Conservation (phyloP, 2,888 invertebrate genomes). For the Ophioninae sp. region DNA sequence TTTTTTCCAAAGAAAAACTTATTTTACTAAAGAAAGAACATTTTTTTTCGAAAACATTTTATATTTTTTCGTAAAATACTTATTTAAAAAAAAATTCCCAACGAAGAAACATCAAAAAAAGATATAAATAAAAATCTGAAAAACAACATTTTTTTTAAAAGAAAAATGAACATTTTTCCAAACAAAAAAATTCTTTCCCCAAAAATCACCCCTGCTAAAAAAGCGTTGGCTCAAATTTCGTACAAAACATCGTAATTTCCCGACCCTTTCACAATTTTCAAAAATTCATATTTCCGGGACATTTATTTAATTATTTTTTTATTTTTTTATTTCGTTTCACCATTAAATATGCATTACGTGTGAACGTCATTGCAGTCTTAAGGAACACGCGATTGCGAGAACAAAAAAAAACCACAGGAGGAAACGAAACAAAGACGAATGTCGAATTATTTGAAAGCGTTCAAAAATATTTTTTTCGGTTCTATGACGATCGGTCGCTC, state of each 20-base stretch:
- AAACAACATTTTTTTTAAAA: too few species aligned
- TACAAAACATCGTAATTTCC: background rate
- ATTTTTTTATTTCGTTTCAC: background rate
- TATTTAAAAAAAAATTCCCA: too few species aligned
- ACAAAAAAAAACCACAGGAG: background rate
- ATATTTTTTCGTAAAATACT: too few species aligned
- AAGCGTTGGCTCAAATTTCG: background rate
- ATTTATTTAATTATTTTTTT: background rate
- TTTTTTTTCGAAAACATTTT: too few species aligned
- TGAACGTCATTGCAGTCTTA: background rate
- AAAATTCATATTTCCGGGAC: background rate
- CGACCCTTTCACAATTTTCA: background rate
- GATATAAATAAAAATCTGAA: too few species aligned
- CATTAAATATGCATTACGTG: background rate
- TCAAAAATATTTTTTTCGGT: slow-evolving; percentile 7
- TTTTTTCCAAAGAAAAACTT: too few species aligned
- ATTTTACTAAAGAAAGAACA: too few species aligned
- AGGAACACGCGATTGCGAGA: background rate
- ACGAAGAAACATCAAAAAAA: too few species aligned
- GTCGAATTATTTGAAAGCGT: background rate
- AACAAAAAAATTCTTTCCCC: too few species aligned
- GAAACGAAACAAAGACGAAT: background rate
- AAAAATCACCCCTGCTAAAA: background rate
- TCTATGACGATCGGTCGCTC: slow-evolving; percentile 11
- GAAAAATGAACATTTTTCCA: too few species aligned